phyloP scores from a whole-genome alignment of 2,113 vertebrate genomes.

The Eulacestoma nigropectus region DNA sequence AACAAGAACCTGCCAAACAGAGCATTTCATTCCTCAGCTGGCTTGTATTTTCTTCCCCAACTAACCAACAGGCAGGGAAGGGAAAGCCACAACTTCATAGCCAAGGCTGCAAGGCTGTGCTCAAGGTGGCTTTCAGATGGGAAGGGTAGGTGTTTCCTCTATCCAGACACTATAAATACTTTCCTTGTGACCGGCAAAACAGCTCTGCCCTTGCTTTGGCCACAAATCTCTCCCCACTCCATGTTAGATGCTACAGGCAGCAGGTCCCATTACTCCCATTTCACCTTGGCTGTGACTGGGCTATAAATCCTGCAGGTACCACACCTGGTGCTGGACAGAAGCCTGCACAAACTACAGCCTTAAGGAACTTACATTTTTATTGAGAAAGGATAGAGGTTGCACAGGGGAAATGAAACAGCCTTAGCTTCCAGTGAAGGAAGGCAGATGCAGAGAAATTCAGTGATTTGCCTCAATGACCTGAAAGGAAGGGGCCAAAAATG shows the following conservation, averaged over 20 bases:
- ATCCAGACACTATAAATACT: neutral
- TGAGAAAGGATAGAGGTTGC: neutral
- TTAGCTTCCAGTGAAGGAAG: neutral
- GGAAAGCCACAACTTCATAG: rapidly evolving
- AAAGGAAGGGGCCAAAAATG: neutral
- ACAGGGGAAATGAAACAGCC: neutral
- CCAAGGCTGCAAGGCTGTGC: neutral
- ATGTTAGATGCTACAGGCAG: rapidly evolving
- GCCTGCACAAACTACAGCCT: neutral
- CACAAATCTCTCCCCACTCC: neutral
- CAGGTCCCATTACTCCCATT: neutral
- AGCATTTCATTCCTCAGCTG: neutral
- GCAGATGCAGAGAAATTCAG: neutral
- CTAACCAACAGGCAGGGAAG: neutral
- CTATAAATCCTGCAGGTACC: neutral
- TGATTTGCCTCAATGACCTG: neutral
- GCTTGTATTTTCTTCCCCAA: neutral
- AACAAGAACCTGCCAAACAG: neutral
- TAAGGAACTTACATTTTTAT: neutral
- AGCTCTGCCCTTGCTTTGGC: neutral
- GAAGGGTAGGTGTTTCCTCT: neutral
- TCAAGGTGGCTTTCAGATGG: neutral
- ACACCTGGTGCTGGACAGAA: neutral
- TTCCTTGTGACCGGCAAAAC: neutral
- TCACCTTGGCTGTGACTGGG: neutral